phyloP scores from a whole-genome alignment of 1,140 invertebrate genomes.

The Eueides isabella region DNA sequence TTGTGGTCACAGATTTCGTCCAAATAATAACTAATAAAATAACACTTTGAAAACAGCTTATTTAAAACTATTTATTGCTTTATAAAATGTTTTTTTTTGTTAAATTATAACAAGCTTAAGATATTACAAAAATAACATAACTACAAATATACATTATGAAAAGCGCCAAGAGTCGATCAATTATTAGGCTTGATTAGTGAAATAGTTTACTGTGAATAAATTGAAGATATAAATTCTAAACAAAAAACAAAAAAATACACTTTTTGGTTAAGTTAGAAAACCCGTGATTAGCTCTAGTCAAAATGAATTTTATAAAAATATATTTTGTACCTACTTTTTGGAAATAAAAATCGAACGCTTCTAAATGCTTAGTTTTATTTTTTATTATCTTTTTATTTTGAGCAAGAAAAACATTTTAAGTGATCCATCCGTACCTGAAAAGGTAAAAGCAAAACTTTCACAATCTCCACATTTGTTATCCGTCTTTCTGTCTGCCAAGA shows the following conservation, averaged over 20 bases:
- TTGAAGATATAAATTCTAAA: not conserved
- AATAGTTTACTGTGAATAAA: not conserved
- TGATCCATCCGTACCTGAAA: no score
- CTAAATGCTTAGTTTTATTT: slow-evolving; percentile 10
- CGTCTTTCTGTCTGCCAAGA: no score
- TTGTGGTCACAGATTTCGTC: slow-evolving; percentile 32
- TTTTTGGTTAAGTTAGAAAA: not conserved
- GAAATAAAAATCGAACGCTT: not conserved
- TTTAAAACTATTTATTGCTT: not conserved
- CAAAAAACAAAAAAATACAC: not conserved
- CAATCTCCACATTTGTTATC: no score
- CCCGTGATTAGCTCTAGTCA: not conserved
- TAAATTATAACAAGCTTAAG: not conserved
- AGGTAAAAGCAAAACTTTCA: no score
- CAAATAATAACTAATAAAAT: not conserved
- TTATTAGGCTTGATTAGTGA: not conserved
- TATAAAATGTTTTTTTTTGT: not conserved
- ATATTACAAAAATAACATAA: not conserved
- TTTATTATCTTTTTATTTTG: not conserved
- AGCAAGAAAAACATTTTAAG: no score
- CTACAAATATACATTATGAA: not conserved
- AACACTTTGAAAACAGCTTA: not conserved
- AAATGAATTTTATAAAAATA: slow-evolving; percentile 8
- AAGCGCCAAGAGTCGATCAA: not conserved
- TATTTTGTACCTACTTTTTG: not conserved